These are phyloP conservation scores for Anser brachyrhynchus DNA, from an alignment of 2,113 vertebrate genomes.

Conservation along the genomic window DNA sequence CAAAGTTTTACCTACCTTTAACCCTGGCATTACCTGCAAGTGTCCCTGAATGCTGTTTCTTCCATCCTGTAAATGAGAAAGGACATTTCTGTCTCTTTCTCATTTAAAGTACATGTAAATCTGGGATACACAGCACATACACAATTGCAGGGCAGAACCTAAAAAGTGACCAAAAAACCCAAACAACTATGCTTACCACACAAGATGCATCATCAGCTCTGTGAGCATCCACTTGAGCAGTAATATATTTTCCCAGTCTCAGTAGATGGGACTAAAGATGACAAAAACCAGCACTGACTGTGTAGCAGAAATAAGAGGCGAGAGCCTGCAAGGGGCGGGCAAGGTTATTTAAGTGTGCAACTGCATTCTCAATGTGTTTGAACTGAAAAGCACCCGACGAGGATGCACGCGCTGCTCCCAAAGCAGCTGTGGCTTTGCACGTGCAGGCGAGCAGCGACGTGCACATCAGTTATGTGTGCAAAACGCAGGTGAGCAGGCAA, in stretches of 20 bases:
- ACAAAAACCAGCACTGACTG: background rate
- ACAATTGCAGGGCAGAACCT: background rate
- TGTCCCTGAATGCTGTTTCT: slow-evolving; percentile 39
- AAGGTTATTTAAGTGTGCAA: slow-evolving; percentile 42
- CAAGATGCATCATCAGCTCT: accelerated
- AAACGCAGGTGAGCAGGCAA: background rate
- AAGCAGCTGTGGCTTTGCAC: background rate
- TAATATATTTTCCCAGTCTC: background rate
- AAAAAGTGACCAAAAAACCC: background rate
- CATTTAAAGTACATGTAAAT: slow-evolving; percentile 58
- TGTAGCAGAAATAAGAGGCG: background rate
- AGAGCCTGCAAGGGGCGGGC: slow-evolving; percentile 13
- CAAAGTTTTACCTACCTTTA: slow-evolving; percentile 3
- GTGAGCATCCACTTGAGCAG: background rate
- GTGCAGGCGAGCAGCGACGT: background rate
- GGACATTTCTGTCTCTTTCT: background rate
- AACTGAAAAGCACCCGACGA: too few species aligned
- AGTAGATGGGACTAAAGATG: background rate
- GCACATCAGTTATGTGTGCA: background rate
- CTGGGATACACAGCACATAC: slow-evolving; percentile 64
- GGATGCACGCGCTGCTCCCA: background rate
- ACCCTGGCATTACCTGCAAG: slow-evolving; percentile 28
- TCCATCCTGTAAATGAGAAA: slow-evolving; percentile 61
- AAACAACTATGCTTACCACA: background rate
- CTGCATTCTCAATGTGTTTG: background rate